Evolutionary conservation across 2,113 vertebrate genomes (phyloP), one percentile per base, ranked within the genome.

Genomic region (Oophaga pumilio): DNA sequence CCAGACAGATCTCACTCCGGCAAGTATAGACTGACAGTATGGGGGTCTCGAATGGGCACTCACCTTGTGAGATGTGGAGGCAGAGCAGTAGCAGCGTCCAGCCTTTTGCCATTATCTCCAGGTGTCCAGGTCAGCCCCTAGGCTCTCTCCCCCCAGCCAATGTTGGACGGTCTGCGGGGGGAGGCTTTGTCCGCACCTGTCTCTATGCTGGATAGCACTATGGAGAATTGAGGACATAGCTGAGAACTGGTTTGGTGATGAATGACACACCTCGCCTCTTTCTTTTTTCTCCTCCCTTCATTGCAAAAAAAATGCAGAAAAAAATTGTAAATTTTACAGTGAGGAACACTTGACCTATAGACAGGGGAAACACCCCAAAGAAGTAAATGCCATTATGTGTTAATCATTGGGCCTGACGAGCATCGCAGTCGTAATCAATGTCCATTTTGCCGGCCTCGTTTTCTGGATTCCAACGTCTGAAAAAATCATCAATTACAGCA

Each of bases 171-270:
- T 59, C 15, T 79, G n/a, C 6, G 76, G 84, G 84, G 73, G 56
- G 84, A 76, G 56, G 33, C 74, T 64, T 0, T 0, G 28, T 60
- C 17, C 33, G 64, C 59, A 7, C 79, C 56, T 76, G 53, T 69
- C 60, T n/a, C 62, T 18, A 76, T 43, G 50, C 15, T 68, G 24
- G 24, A 43, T 43, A n/a, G 24, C 64, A 26, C 43, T 24, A 8
- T 14, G 12, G 43, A 77, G 20, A 85, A 49, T 18, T 20, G 62
- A 56, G 49, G 85, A 80, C 85, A 87, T 87, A 87, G 68, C 85
- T 80, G 7, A 59, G 85, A 87, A 87, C 85, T 69, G 76, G 85
- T 87, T 87, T 59, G 62, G 76, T 59, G 64, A 81, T 18, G 78
- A 64, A 11, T 22, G 76, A 80, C 85, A 87, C 85, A 43, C 76